phyloP scores from a whole-genome alignment of 37 sponge, comb jelly and placozoan species.

The Theonella swinhoei region DNA sequence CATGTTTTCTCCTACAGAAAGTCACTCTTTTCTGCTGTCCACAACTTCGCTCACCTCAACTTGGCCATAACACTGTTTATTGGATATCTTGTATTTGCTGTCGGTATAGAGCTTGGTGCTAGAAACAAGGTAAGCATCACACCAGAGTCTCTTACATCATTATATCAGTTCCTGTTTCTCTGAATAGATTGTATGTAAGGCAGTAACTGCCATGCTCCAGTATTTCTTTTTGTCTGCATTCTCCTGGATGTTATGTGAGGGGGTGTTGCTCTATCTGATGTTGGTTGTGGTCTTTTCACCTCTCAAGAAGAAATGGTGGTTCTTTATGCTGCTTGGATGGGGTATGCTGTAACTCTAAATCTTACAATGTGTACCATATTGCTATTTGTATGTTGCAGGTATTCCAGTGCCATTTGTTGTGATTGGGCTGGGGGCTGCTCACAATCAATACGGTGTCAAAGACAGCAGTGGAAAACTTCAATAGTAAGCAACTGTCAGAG shows the following conservation, averaged over 20 bases:
- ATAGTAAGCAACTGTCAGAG: neutral
- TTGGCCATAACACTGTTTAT: neutral
- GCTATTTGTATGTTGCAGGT: neutral
- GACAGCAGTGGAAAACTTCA: neutral
- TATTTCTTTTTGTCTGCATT: constrained; percentile 32
- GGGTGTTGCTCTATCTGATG: constrained; percentile 13
- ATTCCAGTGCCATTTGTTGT: neutral
- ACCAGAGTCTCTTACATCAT: too few species aligned
- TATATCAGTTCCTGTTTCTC: too few species aligned
- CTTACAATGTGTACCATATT: too few species aligned
- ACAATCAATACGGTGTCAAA: neutral
- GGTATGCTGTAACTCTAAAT: too few species aligned
- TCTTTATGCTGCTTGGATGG: constrained; percentile 27
- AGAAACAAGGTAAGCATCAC: neutral
- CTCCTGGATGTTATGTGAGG: constrained; percentile 46
- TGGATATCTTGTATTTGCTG: constrained; percentile 2
- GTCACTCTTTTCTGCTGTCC: neutral
- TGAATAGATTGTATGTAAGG: constrained; percentile 25
- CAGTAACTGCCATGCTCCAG: constrained; percentile 3
- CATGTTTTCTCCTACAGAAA: neutral
- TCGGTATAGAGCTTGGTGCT: constrained; percentile 12
- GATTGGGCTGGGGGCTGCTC: neutral
- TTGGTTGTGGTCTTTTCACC: constrained; percentile 23
- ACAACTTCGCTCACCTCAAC: constrained; percentile 17
- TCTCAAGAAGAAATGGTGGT: constrained; percentile 19